Conservation (phyloP, 2,797 vertebrate genomes). For the Cyprinella venusta region DNA sequence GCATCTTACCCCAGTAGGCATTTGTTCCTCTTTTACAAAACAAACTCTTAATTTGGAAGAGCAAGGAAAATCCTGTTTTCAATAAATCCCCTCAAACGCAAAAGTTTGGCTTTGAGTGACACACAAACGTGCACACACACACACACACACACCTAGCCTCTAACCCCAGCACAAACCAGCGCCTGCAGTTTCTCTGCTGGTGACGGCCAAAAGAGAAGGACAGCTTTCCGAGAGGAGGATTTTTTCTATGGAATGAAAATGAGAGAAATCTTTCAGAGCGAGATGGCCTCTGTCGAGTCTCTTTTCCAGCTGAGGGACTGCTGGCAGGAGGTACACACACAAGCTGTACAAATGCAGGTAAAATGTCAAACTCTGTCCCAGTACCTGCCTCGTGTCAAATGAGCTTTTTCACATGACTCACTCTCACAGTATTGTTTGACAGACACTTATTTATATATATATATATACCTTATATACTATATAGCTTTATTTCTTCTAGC, state of each 20-base stretch:
- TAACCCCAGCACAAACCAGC: conserved; percentile 45
- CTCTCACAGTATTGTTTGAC: neutral
- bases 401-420: conserved; percentile 53
- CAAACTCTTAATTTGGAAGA: neutral
- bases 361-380: conserved; percentile 67
- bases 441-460: neutral
- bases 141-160: conserved; percentile 11
- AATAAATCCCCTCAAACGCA: neutral
- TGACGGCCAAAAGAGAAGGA: conserved; percentile 42
- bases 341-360: conserved; percentile 60
- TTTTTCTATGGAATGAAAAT: conserved; percentile 46
- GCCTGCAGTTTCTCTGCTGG: conserved; percentile 53
- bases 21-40: neutral
- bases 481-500: neutral
- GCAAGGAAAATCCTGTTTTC: neutral
- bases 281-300: conserved; percentile 20
- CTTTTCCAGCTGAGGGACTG: conserved; percentile 57
- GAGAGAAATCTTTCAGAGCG: conserved; percentile 41
- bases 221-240: conserved; percentile 12
- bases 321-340: conserved; percentile 58
- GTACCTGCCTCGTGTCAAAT: conserved; percentile 63
- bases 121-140: conserved; percentile 39
- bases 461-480: neutral
- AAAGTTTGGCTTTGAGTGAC: conserved; percentile 2
- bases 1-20: neutral